Evolutionary conservation across 2,113 vertebrate species (phyloP).

Genomic region (Elaphurus davidianus): DNA sequence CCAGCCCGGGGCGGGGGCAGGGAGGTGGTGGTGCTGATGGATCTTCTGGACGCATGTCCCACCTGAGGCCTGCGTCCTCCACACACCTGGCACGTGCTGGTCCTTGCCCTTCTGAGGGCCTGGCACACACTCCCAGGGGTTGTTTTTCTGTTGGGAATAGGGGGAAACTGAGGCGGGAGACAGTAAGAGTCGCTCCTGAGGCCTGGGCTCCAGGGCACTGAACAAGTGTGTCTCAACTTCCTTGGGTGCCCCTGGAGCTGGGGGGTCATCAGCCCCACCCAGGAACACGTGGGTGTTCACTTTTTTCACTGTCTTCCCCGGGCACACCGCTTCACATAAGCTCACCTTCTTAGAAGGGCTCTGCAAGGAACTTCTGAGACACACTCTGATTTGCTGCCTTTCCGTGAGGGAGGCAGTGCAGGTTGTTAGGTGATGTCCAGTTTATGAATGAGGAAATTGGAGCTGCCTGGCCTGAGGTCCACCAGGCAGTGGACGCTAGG

Average conservation of each 20-base stretch:
- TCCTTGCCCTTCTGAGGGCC: not conserved
- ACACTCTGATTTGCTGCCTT: not conserved
- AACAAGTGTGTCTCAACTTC: not conserved
- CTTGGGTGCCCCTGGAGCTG: not conserved
- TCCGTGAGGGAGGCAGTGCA: not conserved
- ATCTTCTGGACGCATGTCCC: not conserved
- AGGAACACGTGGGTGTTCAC: too few species aligned
- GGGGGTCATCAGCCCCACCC: not conserved
- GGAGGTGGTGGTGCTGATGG: not conserved
- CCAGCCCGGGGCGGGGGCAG: not conserved
- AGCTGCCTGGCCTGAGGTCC: not conserved
- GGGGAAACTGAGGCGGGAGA: not conserved
- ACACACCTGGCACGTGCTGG: not conserved
- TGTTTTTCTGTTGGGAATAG: not conserved
- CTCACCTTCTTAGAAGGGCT: not conserved
- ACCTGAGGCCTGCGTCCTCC: not conserved
- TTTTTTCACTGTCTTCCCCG: not conserved
- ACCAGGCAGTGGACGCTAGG: not conserved
- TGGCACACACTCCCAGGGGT: not conserved
- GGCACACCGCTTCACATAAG: not conserved
- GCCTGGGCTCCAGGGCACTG: not conserved
- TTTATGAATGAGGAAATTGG: not conserved
- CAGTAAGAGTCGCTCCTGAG: not conserved
- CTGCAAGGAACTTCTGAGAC: not conserved
- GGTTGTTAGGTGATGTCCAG: not conserved